These are phyloP conservation scores for Bombus picipes DNA, from an alignment of 1,140 invertebrate species.

Conservation along the genomic window DNA sequence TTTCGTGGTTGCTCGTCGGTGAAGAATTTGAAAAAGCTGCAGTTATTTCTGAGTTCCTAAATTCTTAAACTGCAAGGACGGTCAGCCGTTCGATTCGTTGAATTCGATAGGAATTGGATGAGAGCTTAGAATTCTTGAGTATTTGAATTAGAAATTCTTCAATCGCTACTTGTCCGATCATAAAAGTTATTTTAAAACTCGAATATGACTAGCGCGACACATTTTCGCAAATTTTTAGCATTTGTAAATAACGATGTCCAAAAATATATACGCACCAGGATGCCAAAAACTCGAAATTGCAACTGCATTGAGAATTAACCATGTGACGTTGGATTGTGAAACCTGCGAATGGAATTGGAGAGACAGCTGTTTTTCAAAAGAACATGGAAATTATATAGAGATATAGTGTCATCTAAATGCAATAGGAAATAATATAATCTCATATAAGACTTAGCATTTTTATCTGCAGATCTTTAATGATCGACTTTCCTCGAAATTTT, in stretches of 20 bases:
- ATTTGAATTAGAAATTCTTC: background rate
- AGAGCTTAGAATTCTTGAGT: background rate
- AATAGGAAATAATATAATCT: background rate
- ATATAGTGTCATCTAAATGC: no score
- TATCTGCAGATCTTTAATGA: background rate
- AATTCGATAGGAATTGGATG: background rate
- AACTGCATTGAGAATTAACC: background rate
- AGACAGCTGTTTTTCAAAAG: no score
- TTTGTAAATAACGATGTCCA: background rate
- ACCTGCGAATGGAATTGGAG: background rate
- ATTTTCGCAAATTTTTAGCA: background rate
- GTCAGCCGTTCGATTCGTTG: background rate
- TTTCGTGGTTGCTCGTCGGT: no score
- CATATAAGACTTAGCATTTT: background rate
- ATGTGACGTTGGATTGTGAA: background rate
- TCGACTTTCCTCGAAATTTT: background rate
- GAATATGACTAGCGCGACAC: background rate
- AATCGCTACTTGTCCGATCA: rapidly evolving
- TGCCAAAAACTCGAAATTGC: background rate
- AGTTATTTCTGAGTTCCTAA: no score
- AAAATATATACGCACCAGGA: no score
- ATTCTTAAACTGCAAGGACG: no score
- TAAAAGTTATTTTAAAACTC: background rate
- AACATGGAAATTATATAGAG: no score
- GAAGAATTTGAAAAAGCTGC: no score